Conservation (phyloP, 2,797 vertebrate genomes). For the Natrix natrix region DNA sequence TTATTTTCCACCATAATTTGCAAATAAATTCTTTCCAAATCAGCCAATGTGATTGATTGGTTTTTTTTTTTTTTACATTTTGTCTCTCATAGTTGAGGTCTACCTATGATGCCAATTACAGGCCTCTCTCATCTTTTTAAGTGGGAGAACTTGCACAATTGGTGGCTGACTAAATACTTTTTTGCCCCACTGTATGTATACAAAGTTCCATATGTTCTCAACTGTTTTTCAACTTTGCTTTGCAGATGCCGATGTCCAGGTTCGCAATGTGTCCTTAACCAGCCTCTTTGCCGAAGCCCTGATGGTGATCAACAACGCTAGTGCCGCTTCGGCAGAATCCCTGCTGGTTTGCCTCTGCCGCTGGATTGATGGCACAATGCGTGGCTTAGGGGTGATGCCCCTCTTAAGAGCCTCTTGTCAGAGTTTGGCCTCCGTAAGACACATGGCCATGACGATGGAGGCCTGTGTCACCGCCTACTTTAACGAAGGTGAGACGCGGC, state of each 20-base stretch:
- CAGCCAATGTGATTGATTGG: no score
- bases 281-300: slow-evolving; percentile 87
- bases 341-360: slow-evolving; percentile 79
- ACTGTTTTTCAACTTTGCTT: background rate
- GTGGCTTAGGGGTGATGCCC: slow-evolving; percentile 84
- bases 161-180: no score
- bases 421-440: slow-evolving; percentile 90
- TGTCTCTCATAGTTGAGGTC: no score
- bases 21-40: no score
- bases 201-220: no score
- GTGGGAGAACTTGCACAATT: no score
- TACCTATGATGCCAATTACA: no score
- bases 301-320: slow-evolving; percentile 85
- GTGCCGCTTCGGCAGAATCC: slow-evolving; percentile 83
- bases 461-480: slow-evolving; percentile 92
- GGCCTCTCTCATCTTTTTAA: no score
- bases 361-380: slow-evolving; percentile 84
- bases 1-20: no score
- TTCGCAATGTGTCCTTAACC: slow-evolving; percentile 89
- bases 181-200: no score
- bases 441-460: slow-evolving; percentile 93
- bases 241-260: slow-evolving; percentile 83
- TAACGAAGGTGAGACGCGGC: slow-evolving; percentile 71
- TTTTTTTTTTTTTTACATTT: no score
- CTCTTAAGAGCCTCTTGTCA: slow-evolving; percentile 89